Base-by-base conservation (phyloP, 35 echinoderm and acorn worm genomes). In the Apostichopus parvimensis region DNA sequence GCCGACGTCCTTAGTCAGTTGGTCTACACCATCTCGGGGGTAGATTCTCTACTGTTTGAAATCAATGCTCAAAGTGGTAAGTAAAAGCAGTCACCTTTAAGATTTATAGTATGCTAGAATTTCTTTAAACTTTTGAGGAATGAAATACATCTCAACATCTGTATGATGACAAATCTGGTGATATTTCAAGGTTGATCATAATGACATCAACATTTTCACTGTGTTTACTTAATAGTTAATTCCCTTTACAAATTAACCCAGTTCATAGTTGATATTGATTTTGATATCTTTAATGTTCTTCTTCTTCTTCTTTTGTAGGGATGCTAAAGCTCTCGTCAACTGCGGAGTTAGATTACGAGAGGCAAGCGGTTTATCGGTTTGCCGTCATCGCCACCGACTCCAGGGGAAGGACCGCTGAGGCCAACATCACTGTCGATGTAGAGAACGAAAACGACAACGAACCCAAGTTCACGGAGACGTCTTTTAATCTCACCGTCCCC, bases 391-490 rank as follows among this genome's bases (percentile, higher is more conserved):
- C 93, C 45, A 94, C 93, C 4, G 95, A 94, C 66, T 71, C 93
- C 5, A 92, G 76, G 7, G 95, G 95, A 53, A 76, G 90, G 80
- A 87, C 64, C 4, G 90, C 90, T 13, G 15, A 26, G n/a, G 93
- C 92, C 3, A 94, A 73, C 23, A 90, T 96, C 13, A 68, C 59
- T 57, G 59, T 96, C 26, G 82, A 80, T 14, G 78, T 96, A 10
- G 81, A 92, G 1, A 93, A 98, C 80, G 87, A 92, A 34, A 98
- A 98, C 73, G 96, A 98, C 91, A 92, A 94, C 77, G 91, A 90
- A 0, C 96, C 96, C 1, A 10, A 21, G 8, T 94, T 98, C 79
- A 76, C 23, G 25, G 28, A 92, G 58, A 53, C 60, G 9, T 80
- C 80, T 11, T 95, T 94, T 87, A 98, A 95, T 60, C 87, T 94